A percentile compares a stretch with the other conserved stretches of the same genome.
Evolutionary conservation across 2,113 vertebrate genomes (phyloP).

Genomic region (Chelonoidis abingdonii): DNA sequence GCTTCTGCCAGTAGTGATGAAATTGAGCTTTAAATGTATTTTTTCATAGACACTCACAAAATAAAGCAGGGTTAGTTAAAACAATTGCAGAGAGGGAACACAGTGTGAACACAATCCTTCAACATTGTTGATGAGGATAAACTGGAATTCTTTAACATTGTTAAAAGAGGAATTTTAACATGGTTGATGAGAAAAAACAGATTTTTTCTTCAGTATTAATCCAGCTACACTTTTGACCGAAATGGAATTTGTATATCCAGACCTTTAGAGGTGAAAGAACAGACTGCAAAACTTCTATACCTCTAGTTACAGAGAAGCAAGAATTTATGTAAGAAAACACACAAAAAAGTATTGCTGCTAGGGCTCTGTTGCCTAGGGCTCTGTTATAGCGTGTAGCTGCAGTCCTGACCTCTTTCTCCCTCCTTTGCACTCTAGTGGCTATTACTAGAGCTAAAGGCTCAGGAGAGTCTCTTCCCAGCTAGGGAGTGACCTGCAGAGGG

Average conservation of each 20-base stretch:
- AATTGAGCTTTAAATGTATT: not conserved
- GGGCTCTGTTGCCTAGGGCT: not conserved
- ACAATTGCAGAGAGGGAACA: too few species aligned
- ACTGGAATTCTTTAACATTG: not conserved
- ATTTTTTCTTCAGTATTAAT: not conserved
- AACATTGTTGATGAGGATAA: not conserved
- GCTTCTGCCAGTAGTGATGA: not conserved
- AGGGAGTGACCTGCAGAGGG: not conserved
- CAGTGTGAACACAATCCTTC: not conserved
- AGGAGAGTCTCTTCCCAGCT: not conserved
- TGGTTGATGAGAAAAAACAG: not conserved
- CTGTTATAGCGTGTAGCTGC: not conserved
- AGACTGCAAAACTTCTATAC: not conserved
- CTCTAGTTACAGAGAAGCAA: not conserved
- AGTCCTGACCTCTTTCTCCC: not conserved
- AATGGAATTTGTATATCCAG: not conserved
- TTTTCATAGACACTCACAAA: not conserved
- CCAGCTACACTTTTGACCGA: not conserved
- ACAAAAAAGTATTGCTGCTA: not conserved
- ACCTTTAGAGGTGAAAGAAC: not conserved
- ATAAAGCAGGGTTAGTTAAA: not conserved
- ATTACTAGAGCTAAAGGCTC: not conserved
- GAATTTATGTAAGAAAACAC: not conserved
- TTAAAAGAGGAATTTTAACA: too few species aligned
- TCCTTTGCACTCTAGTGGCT: not conserved